These are phyloP conservation scores for Coelinius sp. DNA, from an alignment of 2,888 invertebrate species.

Conservation along the genomic window DNA sequence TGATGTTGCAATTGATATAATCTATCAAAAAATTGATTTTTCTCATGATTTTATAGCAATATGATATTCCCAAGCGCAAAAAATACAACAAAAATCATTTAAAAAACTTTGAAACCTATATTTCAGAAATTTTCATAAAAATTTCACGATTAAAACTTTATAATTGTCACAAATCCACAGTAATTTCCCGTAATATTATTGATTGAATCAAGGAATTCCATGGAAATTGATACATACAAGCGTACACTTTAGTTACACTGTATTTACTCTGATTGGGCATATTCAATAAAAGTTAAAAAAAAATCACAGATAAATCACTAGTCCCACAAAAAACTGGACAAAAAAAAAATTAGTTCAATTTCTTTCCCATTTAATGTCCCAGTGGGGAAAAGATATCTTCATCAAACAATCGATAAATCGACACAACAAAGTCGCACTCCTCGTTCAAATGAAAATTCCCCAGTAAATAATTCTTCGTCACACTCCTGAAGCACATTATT, in stretches of 20 bases:
- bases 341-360: neutral
- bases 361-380: neutral
- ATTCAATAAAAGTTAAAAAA: conserved; percentile 37
- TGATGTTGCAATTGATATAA: too few relatives aligned
- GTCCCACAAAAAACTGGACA: neutral
- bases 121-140: neutral
- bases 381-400: neutral
- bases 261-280: conserved; percentile 60
- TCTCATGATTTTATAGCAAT: neutral
- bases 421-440: neutral
- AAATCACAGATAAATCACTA: neutral
- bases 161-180: neutral
- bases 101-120: too few relatives aligned
- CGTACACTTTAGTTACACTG: conserved; percentile 56
- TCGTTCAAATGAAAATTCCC: neutral
- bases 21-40: neutral
- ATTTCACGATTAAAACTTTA: neutral
- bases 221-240: conserved; percentile 58
- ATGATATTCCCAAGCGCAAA: too few relatives aligned
- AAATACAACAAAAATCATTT: too few relatives aligned
- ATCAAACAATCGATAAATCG: neutral
- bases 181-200: neutral
- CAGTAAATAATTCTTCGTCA: conserved; percentile 9
- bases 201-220: neutral
- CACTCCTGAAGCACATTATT: conserved; percentile 4